A percentile compares a stretch with the other conserved stretches of the same genome.
Evolutionary conservation across 2,888 invertebrate species (phyloP).

Genomic region (Argyra leucocephala): DNA sequence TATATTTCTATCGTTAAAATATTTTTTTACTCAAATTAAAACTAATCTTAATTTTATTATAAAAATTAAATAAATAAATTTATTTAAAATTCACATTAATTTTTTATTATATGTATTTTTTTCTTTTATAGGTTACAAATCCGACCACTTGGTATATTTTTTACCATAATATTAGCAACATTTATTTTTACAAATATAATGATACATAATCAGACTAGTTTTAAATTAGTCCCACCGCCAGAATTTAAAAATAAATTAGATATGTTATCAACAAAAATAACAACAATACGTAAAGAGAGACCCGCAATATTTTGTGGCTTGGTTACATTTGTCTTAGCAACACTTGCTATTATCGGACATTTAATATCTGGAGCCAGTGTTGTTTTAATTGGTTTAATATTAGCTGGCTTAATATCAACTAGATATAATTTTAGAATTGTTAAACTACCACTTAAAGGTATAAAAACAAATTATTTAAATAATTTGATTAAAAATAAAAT

Average conservation of each 20-base stretch:
- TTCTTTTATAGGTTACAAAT: constrained; percentile 33
- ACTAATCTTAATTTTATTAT: neutral
- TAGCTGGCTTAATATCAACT: constrained; percentile 34
- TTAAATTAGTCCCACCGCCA: constrained; percentile 35
- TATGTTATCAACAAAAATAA: constrained; percentile 24
- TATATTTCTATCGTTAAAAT: too few species aligned
- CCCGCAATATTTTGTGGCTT: constrained; percentile 35
- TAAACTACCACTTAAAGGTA: constrained; percentile 35
- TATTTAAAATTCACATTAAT: neutral
- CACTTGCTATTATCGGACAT: constrained; percentile 36
- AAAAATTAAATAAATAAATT: neutral
- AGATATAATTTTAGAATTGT: constrained; percentile 38
- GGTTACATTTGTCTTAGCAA: constrained; percentile 28
- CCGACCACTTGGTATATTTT: constrained; percentile 36
- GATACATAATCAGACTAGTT: constrained; percentile 27
- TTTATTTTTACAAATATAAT: constrained; percentile 35
- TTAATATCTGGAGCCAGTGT: constrained; percentile 36
- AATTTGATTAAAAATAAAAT: neutral
- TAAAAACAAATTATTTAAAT: neutral
- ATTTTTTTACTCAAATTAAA: too few species aligned
- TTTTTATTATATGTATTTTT: constrained; percentile 2
- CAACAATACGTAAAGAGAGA: constrained; percentile 30
- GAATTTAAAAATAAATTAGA: constrained; percentile 30
- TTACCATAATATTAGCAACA: constrained; percentile 32
- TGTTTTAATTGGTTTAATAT: constrained; percentile 32